Base-by-base conservation (phyloP, 2,888 invertebrate species). In the Eudemis profundana region DNA sequence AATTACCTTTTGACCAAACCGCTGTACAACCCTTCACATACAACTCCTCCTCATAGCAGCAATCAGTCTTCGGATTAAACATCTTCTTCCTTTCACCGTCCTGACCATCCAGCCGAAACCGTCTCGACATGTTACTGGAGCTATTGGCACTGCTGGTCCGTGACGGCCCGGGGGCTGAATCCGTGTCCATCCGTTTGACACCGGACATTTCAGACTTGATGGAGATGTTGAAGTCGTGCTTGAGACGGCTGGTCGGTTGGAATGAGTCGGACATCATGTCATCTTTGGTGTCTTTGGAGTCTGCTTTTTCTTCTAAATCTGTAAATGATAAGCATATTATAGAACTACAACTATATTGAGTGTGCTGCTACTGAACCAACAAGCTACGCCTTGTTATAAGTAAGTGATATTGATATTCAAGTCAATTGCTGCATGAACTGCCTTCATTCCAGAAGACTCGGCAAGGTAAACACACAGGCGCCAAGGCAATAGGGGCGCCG, bases 21-120 rank as follows among this genome's bases (percentile, higher is more conserved):
- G 97, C 97, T 15, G 96, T 96, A 78, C 96, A 94, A 1, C 96
- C 97, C 75, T 95, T 96, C 1, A 97, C 94, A 92, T 97, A 98
- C 59, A 98, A 87, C 82, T 98, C 98, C 81, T 98, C 98, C 85
- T 98, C 98, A 81, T 94, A 93, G 76, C 86, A 86, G 54, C 88
- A 81, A 71, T 90, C 91, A 23, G 88, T 89, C 73, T 89, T 89
- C 40, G 83, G 85, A 75, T 91, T 86, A 29, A 87, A 72, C 0
- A 82, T 81, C 61, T 83, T 78, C 50, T 78, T 73, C 54, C 74
- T 84, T 0, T 72, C 69, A 33, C 68, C 73, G 47, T 67, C 78
- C 7, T 76, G 77, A 1, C 77, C 75, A 1, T 74, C 80, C 4
- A 90, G 71, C 64, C 89, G 86, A 57, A 92, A 92, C 65, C 90